Conservation (phyloP, 2,888 invertebrate genomes). For the Germaria angustata region DNA sequence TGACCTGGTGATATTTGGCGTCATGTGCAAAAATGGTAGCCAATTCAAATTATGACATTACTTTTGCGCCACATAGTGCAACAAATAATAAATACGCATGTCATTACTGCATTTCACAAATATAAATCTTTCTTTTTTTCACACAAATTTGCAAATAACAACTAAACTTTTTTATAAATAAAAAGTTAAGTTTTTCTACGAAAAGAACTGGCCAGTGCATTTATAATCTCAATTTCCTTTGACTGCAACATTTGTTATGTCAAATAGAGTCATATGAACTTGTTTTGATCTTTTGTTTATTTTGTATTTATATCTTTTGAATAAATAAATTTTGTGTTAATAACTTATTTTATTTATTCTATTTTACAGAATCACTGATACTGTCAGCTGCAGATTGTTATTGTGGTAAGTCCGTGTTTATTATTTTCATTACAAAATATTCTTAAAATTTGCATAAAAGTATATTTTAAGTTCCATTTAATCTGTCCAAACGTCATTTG, state of each 20-base stretch:
- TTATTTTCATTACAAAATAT: conserved; percentile 5
- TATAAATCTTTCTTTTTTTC: not conserved
- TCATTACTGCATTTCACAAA: not conserved
- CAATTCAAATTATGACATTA: no score
- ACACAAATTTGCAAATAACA: not conserved
- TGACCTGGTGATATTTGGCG: no score
- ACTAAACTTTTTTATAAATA: not conserved
- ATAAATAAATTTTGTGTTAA: conserved; percentile 28
- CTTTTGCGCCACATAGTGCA: no score
- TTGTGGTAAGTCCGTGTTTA: conserved; percentile 35
- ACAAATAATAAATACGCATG: not conserved
- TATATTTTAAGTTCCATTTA: not conserved
- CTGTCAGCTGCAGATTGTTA: conserved; percentile 16
- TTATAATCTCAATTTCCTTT: conserved; percentile 23
- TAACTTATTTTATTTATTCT: conserved; percentile 21
- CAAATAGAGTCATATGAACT: conserved; percentile 7
- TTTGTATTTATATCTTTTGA: not conserved
- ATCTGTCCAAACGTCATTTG: not conserved
- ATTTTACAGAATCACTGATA: conserved; percentile 40
- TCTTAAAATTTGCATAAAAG: not conserved
- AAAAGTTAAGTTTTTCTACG: not conserved
- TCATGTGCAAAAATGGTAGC: no score
- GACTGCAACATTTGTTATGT: conserved; percentile 16
- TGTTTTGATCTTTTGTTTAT: not conserved
- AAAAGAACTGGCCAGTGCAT: not conserved